phyloP scores from a whole-genome alignment of 1,140 invertebrate genomes.

The Orius laevigatus region DNA sequence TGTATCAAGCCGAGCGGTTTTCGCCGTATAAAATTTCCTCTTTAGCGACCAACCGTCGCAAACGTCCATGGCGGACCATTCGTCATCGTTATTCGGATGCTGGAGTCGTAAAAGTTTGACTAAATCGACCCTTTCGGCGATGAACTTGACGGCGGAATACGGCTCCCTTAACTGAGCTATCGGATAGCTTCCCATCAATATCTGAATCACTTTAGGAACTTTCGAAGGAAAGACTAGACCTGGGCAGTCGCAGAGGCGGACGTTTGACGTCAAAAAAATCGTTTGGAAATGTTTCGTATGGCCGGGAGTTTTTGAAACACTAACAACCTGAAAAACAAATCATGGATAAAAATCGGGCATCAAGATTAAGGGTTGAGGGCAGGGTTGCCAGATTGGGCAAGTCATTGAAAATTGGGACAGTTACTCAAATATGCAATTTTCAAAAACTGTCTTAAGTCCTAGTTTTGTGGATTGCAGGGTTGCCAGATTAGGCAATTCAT shows the following conservation, averaged over 20 bases:
- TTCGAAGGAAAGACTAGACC: slow-evolving; percentile 88
- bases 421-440: too few species aligned
- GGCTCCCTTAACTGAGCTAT: slow-evolving; percentile 89
- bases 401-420: slow-evolving; percentile 4
- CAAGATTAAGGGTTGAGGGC: too few species aligned
- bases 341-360: too few species aligned
- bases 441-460: too few species aligned
- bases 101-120: slow-evolving; percentile 55
- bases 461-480: too few species aligned
- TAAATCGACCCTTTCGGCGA: slow-evolving; percentile 68
- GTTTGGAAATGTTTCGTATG: slow-evolving; percentile 98
- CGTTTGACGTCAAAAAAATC: slow-evolving; percentile 72
- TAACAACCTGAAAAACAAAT: slow-evolving; percentile 51
- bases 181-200: slow-evolving; percentile 80
- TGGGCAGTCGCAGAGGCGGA: slow-evolving; percentile 86
- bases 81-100: slow-evolving; percentile 54
- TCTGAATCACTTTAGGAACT: slow-evolving; percentile 71
- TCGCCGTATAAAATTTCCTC: slow-evolving; percentile 67
- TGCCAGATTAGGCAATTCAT: too few species aligned
- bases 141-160: slow-evolving; percentile 58
- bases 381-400: too few species aligned
- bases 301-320: slow-evolving; percentile 84
- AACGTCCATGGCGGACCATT: slow-evolving; percentile 80
- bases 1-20: slow-evolving; percentile 65
- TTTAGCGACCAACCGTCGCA: slow-evolving; percentile 87